Evolutionary conservation across 2,888 invertebrate species (phyloP), one percentile per base, ranked within the genome.

Genomic region (Myopa tessellatipennis): DNA sequence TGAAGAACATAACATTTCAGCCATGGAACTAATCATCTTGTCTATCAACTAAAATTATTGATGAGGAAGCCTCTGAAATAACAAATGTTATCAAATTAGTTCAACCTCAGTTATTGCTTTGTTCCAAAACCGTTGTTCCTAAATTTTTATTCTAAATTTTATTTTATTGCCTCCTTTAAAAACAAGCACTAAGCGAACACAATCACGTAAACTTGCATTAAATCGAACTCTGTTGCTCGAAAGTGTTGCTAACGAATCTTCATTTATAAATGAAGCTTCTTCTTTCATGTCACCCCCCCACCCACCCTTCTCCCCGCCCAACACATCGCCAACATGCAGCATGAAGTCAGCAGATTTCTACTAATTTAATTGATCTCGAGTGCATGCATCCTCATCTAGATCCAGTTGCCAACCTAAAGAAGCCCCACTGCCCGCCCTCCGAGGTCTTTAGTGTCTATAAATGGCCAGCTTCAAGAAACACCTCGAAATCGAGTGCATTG

Each of bases 281-380:
- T 26, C 26, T 26, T 26, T 26, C 26, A 26, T 26, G 26, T 26
- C 26, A 26, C 2, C 26, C 26, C 26, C 2, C 26, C 26, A 2
- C 26, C 26, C 26, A n/a, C 26, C 58, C 6, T 67, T 12, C 10
- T 14, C n/a, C n/a, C 40, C 38, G 67, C 16, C 38, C 45, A 6
- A 1, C 3, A 3, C 45, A 45, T 12, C 36, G 5, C 0, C 50
- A 18, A 69, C 5, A 26, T 34, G 7, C 38, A 16, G 36, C 67
- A 67, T 36, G 36, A 55, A 55, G 70, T 70, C 70, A 70, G 70
- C 70, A 70, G 70, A 55, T 70, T 70, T 70, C 34, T 70, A 26
- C 36, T 70, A 70, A 70, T 70, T 70, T 70, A 70, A 70, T 70
- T 55, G 70, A 70, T 70, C 70, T 26, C 14, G 26, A 70, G 14